phyloP scores from a whole-genome alignment of 2,797 vertebrate genomes.

The Myotis myotis region DNA sequence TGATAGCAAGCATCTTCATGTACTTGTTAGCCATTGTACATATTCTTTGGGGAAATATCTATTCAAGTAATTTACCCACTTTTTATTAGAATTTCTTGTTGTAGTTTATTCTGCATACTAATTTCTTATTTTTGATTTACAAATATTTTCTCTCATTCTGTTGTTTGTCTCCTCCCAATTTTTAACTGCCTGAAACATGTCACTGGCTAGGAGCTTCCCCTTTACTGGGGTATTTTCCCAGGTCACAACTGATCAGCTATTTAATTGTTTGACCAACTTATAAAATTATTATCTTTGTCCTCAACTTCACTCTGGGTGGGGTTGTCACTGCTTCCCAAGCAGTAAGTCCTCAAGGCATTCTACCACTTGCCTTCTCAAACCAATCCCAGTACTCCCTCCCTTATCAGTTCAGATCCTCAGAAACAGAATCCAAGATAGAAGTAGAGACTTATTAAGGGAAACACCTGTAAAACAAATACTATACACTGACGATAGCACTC shows the following conservation, averaged over 20 bases:
- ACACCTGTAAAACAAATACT: not conserved
- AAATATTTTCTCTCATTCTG: not conserved
- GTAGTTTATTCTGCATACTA: not conserved
- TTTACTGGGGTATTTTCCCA: not conserved
- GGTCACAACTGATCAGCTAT: not conserved
- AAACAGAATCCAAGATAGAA: not conserved
- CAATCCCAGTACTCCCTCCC: not conserved
- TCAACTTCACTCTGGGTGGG: not conserved
- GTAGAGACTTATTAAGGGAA: not conserved
- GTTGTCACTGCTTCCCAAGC: not conserved
- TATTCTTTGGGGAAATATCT: not conserved
- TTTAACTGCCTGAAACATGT: not conserved
- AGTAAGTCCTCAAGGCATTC: not conserved
- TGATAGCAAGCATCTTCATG: not conserved
- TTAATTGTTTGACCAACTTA: not conserved
- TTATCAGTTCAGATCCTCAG: not conserved
- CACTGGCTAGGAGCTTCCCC: not conserved
- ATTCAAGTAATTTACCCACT: not conserved
- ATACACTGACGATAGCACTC: not conserved
- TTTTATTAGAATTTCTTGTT: not conserved
- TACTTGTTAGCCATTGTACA: not conserved
- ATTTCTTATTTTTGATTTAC: not conserved
- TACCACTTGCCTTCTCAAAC: not conserved
- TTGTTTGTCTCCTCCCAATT: not conserved
- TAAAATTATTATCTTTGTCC: not conserved